phyloP scores from a whole-genome alignment of 2,113 vertebrate species.

The Blennius ocellaris region DNA sequence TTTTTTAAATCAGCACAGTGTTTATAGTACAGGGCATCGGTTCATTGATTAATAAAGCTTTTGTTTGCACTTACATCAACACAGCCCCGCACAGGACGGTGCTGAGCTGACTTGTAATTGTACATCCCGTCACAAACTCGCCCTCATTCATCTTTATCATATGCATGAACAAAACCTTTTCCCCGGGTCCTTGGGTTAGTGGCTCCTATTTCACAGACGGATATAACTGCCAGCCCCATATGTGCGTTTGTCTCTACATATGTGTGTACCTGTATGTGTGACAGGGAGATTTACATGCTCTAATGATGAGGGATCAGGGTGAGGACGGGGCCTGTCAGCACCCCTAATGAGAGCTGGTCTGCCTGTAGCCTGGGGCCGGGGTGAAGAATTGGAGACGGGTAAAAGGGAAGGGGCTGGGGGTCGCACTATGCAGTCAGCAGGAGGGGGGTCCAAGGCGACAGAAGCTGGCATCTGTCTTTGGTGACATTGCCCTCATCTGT shows the following conservation, averaged over 20 bases:
- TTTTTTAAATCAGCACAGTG: conserved; percentile 5
- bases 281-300: conserved; percentile 84
- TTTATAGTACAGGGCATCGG: background rate
- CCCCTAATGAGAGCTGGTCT: conserved; percentile 80
- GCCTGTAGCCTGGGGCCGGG: conserved; percentile 70
- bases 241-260: conserved; percentile 38
- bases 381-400: conserved; percentile 61
- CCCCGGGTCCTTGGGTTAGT: conserved; percentile 39
- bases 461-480: conserved; percentile 77
- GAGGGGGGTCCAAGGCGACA: conserved; percentile 50
- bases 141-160: conserved; percentile 28
- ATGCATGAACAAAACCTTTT: conserved; percentile 29
- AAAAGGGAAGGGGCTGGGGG: conserved; percentile 56
- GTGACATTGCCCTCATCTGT: conserved; percentile 64
- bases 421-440: conserved; percentile 23
- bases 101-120: conserved; percentile 14
- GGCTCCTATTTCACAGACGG: conserved; percentile 63
- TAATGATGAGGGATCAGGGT: conserved; percentile 85
- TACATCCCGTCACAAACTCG: conserved; percentile 23
- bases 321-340: conserved; percentile 81
- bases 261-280: conserved; percentile 63
- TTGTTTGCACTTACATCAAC: conserved; percentile 22
- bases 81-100: background rate
- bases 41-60: background rate
- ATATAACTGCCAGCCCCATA: conserved; percentile 8